phyloP scores from a whole-genome alignment of 1,140 invertebrate genomes.

The Ephestia elutella region DNA sequence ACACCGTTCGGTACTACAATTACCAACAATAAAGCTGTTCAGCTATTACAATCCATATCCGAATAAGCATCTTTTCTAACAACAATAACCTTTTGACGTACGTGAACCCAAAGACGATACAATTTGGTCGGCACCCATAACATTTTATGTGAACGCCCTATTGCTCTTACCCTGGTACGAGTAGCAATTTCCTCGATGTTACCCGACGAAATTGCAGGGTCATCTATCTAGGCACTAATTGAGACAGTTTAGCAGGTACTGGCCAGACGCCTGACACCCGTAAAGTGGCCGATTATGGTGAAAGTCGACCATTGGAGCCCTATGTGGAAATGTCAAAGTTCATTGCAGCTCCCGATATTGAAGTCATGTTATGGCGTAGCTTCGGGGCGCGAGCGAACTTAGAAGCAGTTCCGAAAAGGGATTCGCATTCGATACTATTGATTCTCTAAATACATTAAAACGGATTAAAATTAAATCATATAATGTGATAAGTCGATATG shows the following conservation, averaged over 20 bases:
- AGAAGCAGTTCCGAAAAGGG: slow-evolving; percentile 26
- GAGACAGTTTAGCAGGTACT: slow-evolving; percentile 69
- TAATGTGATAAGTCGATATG: too few species aligned
- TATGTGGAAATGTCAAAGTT: slow-evolving; percentile 64
- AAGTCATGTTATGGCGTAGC: slow-evolving; percentile 45
- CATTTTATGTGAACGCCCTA: slow-evolving; percentile 26
- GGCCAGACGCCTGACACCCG: slow-evolving; percentile 54
- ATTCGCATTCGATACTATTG: slow-evolving; percentile 10
- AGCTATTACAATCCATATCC: neutral
- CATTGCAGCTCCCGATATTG: slow-evolving; percentile 60
- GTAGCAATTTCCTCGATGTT: slow-evolving; percentile 44
- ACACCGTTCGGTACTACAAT: too few species aligned
- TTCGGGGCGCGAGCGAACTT: slow-evolving; percentile 34
- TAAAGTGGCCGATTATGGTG: slow-evolving; percentile 71
- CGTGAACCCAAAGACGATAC: slow-evolving; percentile 15
- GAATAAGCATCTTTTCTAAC: neutral
- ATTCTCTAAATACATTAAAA: neutral
- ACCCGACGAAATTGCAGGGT: slow-evolving; percentile 65
- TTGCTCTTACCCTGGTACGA: slow-evolving; percentile 61
- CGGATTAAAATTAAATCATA: too few species aligned
- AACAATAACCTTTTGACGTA: slow-evolving; percentile 15
- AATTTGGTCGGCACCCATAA: slow-evolving; percentile 15
- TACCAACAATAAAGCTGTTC: neutral
- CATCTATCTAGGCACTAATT: slow-evolving; percentile 68
- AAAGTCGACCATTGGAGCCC: slow-evolving; percentile 60